Evolutionary conservation across 2,888 invertebrate genomes (phyloP).

Genomic region (Watsonalla binaria): DNA sequence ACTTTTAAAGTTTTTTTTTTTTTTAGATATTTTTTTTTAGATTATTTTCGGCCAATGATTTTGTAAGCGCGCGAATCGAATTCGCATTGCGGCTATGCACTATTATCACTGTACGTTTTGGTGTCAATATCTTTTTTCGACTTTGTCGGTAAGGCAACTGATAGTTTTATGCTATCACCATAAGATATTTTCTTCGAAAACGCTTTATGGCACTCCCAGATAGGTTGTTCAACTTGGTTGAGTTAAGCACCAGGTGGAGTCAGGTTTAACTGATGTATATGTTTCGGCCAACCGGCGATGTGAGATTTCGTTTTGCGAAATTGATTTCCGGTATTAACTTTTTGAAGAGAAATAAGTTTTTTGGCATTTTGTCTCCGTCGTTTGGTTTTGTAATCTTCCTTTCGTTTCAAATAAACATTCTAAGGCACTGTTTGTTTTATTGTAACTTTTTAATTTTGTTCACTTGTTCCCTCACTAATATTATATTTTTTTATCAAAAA

Average conservation of each 20-base stretch:
- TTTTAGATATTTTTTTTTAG: conserved; percentile 28
- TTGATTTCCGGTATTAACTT: conserved; percentile 73
- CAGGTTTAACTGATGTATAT: conserved; percentile 68
- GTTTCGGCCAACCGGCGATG: conserved; percentile 61
- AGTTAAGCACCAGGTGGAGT: conserved; percentile 38
- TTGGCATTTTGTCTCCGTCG: conserved; percentile 76
- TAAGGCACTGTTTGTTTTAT: conserved; percentile 68
- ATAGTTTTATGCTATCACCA: conserved; percentile 41
- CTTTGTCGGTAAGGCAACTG: conserved; percentile 73
- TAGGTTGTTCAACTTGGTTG: conserved; percentile 63
- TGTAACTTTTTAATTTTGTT: conserved; percentile 29
- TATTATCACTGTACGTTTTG: conserved; percentile 53
- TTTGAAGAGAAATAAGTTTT: conserved; percentile 70
- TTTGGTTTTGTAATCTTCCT: conserved; percentile 46
- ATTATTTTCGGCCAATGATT: conserved; percentile 57
- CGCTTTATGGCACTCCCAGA: conserved; percentile 60
- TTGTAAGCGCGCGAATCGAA: conserved; percentile 51
- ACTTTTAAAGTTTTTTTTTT: conserved; percentile 25
- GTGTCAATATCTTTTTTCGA: conserved; percentile 41
- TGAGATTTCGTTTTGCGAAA: conserved; percentile 71
- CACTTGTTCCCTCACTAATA: conserved; percentile 65
- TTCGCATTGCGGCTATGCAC: conserved; percentile 62
- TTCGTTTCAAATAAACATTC: conserved; percentile 55
- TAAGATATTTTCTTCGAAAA: conserved; percentile 54
- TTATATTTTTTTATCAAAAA: conserved; percentile 30